These are phyloP conservation scores for Lerema accius DNA, from an alignment of 1,140 invertebrate species.

Conservation along the genomic window DNA sequence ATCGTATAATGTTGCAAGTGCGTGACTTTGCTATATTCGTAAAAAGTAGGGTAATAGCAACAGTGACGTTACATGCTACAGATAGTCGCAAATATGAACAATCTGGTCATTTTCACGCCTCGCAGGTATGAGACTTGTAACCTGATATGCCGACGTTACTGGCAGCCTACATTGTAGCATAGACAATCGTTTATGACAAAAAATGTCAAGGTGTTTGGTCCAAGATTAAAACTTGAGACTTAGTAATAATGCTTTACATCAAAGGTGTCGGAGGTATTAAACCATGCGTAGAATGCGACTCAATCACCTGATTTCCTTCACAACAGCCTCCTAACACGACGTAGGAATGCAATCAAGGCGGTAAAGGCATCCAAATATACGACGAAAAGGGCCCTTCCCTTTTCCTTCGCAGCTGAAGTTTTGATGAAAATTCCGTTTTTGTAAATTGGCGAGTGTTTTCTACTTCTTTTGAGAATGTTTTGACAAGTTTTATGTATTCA, in stretches of 20 bases:
- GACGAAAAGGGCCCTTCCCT: background rate
- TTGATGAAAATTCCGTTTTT: background rate
- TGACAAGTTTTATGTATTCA: too few species aligned
- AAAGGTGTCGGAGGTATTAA: background rate
- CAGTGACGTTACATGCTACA: conserved; percentile 12
- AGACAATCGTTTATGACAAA: background rate
- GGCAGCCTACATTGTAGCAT: conserved; percentile 4
- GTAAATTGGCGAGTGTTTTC: background rate
- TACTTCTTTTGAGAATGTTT: background rate
- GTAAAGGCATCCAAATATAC: background rate
- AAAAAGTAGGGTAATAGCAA: background rate
- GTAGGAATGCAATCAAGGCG: background rate
- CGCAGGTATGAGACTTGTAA: conserved; percentile 4
- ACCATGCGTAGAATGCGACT: background rate
- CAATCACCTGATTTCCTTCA: background rate
- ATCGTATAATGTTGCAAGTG: conserved; percentile 19
- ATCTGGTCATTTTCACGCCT: conserved; percentile 18
- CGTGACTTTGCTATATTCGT: background rate
- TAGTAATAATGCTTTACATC: background rate
- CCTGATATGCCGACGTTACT: conserved; percentile 6
- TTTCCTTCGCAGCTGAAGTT: background rate
- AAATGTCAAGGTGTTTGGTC: background rate
- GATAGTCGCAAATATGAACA: conserved; percentile 13
- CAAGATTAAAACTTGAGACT: background rate
- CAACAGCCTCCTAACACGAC: background rate